A percentile compares a stretch with the other conserved stretches of the same genome.
phyloP scores from a whole-genome alignment of 2,113 vertebrate species.

The Tonatia bakeri region DNA sequence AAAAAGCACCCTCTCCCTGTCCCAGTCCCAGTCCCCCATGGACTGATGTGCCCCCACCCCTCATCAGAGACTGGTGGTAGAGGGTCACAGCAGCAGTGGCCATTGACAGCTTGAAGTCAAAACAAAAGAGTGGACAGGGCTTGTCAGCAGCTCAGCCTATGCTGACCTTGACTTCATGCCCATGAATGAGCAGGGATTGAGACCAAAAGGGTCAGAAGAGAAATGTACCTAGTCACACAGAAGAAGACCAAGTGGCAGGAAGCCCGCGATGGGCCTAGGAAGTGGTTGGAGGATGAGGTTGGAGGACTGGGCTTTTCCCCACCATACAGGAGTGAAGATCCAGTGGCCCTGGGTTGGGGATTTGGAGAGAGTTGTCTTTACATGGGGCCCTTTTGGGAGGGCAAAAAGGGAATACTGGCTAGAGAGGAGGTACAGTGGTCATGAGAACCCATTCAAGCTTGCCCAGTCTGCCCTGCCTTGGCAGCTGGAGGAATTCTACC shows the following conservation, averaged over 20 bases:
- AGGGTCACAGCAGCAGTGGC: neutral
- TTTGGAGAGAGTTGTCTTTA: neutral
- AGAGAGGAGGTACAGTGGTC: neutral
- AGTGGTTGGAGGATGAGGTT: neutral
- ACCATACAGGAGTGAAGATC: neutral
- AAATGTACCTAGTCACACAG: neutral
- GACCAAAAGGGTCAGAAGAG: constrained; percentile 1
- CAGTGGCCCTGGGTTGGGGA: neutral
- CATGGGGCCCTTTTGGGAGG: neutral
- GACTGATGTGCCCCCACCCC: neutral
- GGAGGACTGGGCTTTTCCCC: neutral
- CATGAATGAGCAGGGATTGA: neutral
- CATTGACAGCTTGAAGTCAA: neutral
- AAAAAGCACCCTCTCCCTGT: neutral
- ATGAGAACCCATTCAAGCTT: neutral
- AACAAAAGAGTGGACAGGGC: neutral
- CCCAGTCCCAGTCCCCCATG: neutral
- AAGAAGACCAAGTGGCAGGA: neutral
- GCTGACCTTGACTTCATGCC: constrained; percentile 24
- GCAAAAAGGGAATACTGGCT: neutral
- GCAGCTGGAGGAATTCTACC: neutral
- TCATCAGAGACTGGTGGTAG: neutral
- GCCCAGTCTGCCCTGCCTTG: neutral
- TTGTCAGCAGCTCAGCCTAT: constrained; percentile 8
- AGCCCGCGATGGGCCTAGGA: neutral